Base-by-base conservation (phyloP, 35 echinoderm and acorn worm species). In the Holothuria glaberrima region DNA sequence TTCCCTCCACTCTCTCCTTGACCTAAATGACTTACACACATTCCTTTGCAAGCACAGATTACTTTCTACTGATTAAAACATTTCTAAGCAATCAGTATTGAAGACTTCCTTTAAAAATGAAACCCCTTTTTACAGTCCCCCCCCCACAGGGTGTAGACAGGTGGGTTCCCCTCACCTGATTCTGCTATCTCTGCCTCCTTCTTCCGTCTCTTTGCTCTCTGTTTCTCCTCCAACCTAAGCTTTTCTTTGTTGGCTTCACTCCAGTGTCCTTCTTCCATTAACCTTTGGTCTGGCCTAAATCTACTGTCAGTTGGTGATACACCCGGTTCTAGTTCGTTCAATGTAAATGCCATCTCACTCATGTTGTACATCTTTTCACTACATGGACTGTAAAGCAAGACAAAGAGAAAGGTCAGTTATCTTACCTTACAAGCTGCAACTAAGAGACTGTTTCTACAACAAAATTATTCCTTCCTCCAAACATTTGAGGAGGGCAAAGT, bases 211-310 rank as follows among this genome's bases (percentile, higher is more conserved):
- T 89, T 90, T 26, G 96, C 78, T 71, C 96, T 79, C 71, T 98
- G 96, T 75, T 98, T 98, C 64, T 99, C 97, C 56, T 99, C 97
- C 57, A 99, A 32, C 35, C 93, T 84, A 21, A 99, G 83, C 48
- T 99, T 99, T 75, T 95, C 93, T 61, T 89, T 71, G 71, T 99
- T 99, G 16, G 97, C 97, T 83, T 99, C 97, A 34, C 93, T 88
- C 97, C 97, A 99, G 26, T 82, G 58, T 0, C 97, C 97, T 14
- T 95, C 77, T 52, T 99, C 97, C 97, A 99, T 99, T 30, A 93
- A 70, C 22, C 97, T 44, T 58, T 99, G 97, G 78, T 99, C 97
- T 0, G 97, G 97, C 30, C 97, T 60, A 48, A 86, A 78, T 52
- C 97, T 71, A 52, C 77, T 90, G 63, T 99, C 97, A 5, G 97